A percentile compares a stretch with the other conserved stretches of the same genome.
phyloP scores from a whole-genome alignment of 1,140 invertebrate species.

The Hydropsyche tenuis region DNA sequence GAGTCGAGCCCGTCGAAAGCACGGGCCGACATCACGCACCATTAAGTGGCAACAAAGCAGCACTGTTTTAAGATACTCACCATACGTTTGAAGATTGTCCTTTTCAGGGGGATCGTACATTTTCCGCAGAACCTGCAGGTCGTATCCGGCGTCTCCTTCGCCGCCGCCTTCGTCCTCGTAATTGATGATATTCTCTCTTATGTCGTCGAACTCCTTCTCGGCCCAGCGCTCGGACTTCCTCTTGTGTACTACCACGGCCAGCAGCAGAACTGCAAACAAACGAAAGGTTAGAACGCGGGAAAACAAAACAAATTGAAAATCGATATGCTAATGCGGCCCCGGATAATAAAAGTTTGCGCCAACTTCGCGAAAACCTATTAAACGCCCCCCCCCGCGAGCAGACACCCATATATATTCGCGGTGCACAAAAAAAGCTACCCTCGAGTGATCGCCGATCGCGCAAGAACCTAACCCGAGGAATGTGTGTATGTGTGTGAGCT shows the following conservation, averaged over 20 bases:
- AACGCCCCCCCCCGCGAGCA: slow-evolving; percentile 13
- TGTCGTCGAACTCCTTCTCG: slow-evolving; percentile 92
- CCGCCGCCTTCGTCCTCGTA: slow-evolving; percentile 97
- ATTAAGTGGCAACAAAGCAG: no score
- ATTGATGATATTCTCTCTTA: slow-evolving; percentile 95
- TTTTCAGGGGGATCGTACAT: slow-evolving; percentile 69
- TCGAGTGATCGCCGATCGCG: slow-evolving; percentile 15
- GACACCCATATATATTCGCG: slow-evolving; percentile 5
- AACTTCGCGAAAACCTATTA: slow-evolving; percentile 42
- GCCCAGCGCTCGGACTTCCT: slow-evolving; percentile 84
- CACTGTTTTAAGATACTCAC: slow-evolving; percentile 49
- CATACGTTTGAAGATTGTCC: slow-evolving; percentile 56
- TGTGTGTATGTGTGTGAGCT: neutral
- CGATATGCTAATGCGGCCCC: slow-evolving; percentile 41
- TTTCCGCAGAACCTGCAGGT: slow-evolving; percentile 84
- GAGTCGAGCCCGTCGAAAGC: no score
- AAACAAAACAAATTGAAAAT: slow-evolving; percentile 42
- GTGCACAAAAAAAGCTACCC: neutral
- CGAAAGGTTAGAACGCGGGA: slow-evolving; percentile 23
- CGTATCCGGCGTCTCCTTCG: slow-evolving; percentile 93
- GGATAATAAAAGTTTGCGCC: slow-evolving; percentile 41
- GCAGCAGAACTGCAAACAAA: slow-evolving; percentile 72
- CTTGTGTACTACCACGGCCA: slow-evolving; percentile 87
- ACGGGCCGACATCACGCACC: no score
- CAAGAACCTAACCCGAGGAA: neutral